These are phyloP conservation scores for Brachycybe producta DNA, from an alignment of 2,888 invertebrate species.

Conservation along the genomic window DNA sequence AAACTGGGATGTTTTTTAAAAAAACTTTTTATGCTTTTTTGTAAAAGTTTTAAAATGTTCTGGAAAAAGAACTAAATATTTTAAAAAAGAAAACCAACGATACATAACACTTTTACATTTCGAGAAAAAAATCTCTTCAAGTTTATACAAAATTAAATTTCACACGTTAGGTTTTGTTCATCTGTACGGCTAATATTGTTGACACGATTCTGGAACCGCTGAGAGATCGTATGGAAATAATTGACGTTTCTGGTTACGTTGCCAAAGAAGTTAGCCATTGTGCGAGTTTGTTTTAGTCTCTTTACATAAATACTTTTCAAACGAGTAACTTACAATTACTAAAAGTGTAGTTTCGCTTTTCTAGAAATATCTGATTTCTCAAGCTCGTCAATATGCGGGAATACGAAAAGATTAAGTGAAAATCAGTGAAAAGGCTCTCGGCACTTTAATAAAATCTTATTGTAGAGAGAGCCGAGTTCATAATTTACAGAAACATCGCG, in stretches of 20 bases:
- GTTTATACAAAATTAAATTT: neutral
- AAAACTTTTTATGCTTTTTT: no score
- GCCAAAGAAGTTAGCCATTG: conserved; percentile 96
- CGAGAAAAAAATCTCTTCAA: neutral
- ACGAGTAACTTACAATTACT: no score
- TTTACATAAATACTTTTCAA: neutral
- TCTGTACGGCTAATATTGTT: conserved; percentile 92
- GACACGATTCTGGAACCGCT: conserved; percentile 96
- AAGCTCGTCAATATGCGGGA: conserved; percentile 74
- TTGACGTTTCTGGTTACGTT: conserved; percentile 97
- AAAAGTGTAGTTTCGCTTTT: conserved; percentile 20
- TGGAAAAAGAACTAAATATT: no score
- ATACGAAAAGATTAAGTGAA: conserved; percentile 53
- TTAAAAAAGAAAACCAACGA: no score
- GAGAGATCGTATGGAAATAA: conserved; percentile 96
- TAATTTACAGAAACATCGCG: conserved; percentile 95
- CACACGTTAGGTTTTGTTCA: conserved; percentile 62
- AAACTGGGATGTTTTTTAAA: no score
- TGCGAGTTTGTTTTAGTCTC: conserved; percentile 41
- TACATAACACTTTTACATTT: no score
- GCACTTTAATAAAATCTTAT: conserved; percentile 72
- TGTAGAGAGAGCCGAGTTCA: conserved; percentile 96
- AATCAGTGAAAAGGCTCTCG: conserved; percentile 59
- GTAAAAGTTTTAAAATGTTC: no score
- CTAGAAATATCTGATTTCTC: conserved; percentile 80